These are phyloP conservation scores for Monoplex corrugatus DNA, from an alignment of 2,888 invertebrate genomes.

Conservation along the genomic window DNA sequence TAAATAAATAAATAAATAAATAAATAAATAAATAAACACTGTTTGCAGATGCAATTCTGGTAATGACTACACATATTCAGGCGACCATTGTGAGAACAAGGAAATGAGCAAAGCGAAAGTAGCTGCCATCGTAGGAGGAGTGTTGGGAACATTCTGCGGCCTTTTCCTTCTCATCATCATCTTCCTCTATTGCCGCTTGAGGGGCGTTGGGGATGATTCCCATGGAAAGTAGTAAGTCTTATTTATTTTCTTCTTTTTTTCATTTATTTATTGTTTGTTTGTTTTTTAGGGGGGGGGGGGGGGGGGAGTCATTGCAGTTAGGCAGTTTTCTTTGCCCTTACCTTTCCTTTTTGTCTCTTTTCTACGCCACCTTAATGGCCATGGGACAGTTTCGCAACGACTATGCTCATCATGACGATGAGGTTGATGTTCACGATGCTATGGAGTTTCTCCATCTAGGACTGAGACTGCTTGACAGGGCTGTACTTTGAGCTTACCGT, in stretches of 20 bases:
- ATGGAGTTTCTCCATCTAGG: no score
- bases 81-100: slow-evolving; percentile 14
- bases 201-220: not conserved
- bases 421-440: no score
- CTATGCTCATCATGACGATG: no score
- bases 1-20: no score
- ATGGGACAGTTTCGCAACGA: no score
- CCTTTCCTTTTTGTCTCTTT: not conserved
- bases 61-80: slow-evolving; percentile 29
- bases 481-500: no score
- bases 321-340: not conserved
- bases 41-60: slow-evolving; percentile 38
- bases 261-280: not conserved
- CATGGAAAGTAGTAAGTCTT: slow-evolving; percentile 45
- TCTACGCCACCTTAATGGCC: not conserved
- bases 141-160: slow-evolving; percentile 46
- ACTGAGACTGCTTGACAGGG: no score
- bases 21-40: no score
- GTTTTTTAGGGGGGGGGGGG: not conserved
- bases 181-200: slow-evolving; percentile 39
- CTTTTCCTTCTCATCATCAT: slow-evolving; percentile 42
- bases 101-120: slow-evolving; percentile 30
- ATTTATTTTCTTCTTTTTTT: not conserved
- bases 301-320: no score
- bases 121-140: slow-evolving; percentile 46